phyloP scores from a whole-genome alignment of 1,140 invertebrate species.

The Listronotus oregonensis region DNA sequence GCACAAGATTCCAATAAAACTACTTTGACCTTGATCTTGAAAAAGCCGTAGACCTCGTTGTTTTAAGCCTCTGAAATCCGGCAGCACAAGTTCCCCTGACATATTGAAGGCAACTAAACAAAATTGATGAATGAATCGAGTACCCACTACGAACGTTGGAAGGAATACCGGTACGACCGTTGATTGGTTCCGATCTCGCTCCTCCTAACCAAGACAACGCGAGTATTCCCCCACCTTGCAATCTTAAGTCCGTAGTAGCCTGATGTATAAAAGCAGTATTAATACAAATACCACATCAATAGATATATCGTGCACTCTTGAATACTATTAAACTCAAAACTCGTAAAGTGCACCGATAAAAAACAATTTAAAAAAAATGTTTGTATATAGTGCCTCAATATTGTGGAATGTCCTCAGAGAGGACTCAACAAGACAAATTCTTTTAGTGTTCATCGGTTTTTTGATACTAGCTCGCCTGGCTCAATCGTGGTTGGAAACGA shows the following conservation, averaged over 20 bases:
- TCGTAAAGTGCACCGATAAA: conserved; percentile 20
- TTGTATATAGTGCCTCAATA: conserved; percentile 48
- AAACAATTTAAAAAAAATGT: conserved; percentile 46
- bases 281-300: conserved; percentile 43
- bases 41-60: conserved; percentile 9
- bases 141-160: conserved; percentile 29
- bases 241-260: conserved; percentile 44
- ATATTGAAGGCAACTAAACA: conserved; percentile 29
- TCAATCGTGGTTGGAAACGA: conserved; percentile 62
- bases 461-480: conserved; percentile 58
- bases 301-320: conserved; percentile 34
- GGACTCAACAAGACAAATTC: conserved; percentile 44
- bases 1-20: conserved; percentile 20
- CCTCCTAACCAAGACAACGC: conserved; percentile 43
- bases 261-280: conserved; percentile 48
- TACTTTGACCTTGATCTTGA: conserved; percentile 40
- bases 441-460: conserved; percentile 63
- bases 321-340: conserved; percentile 22
- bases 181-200: conserved; percentile 41
- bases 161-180: conserved; percentile 25
- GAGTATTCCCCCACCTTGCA: conserved; percentile 37
- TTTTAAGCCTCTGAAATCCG: conserved; percentile 19
- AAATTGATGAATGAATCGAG: conserved; percentile 48
- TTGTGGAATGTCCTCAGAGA: conserved; percentile 46
- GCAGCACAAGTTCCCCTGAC: conserved; percentile 20